Percentiles rank a stretch among this genome's conserved stretches.
phyloP scores from a whole-genome alignment of 2,888 invertebrate species.

The Drosophila longiperda region DNA sequence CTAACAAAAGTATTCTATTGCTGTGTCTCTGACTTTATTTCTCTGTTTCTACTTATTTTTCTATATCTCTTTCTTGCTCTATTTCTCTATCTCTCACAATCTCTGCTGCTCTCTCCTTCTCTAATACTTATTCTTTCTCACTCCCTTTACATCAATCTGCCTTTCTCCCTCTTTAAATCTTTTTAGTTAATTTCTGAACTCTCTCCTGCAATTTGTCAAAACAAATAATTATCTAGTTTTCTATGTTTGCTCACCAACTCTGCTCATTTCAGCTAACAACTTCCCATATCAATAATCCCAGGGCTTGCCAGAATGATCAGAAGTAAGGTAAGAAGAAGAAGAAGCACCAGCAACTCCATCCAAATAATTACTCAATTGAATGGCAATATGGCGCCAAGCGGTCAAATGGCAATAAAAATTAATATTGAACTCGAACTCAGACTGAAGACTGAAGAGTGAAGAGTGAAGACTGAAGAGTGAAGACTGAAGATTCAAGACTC shows the following conservation, averaged over 20 bases:
- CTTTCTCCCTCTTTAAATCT: neutral
- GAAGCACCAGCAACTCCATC: slow-evolving; percentile 12
- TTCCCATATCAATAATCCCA: slow-evolving; percentile 68
- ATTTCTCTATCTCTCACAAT: neutral
- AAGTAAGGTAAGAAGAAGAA: neutral
- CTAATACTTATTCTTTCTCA: neutral
- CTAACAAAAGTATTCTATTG: neutral
- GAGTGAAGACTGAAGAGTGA: neutral
- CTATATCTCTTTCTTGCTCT: neutral
- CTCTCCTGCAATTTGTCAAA: slow-evolving; percentile 15
- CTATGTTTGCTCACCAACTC: neutral
- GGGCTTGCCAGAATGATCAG: slow-evolving; percentile 27
- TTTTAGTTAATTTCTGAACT: neutral
- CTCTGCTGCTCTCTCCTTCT: too few relatives aligned
- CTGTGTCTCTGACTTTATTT: neutral
- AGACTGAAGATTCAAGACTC: slow-evolving; percentile 2
- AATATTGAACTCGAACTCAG: slow-evolving; percentile 68
- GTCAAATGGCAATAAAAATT: slow-evolving; percentile 81
- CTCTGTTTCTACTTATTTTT: neutral
- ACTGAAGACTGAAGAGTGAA: neutral
- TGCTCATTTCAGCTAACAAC: slow-evolving; percentile 8
- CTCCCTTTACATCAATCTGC: neutral
- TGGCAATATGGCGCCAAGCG: slow-evolving; percentile 83
- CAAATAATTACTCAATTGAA: slow-evolving; percentile 75
- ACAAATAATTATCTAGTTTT: slow-evolving; percentile 22